Base-by-base conservation (phyloP, 2,113 vertebrate species). In the Grus americana region DNA sequence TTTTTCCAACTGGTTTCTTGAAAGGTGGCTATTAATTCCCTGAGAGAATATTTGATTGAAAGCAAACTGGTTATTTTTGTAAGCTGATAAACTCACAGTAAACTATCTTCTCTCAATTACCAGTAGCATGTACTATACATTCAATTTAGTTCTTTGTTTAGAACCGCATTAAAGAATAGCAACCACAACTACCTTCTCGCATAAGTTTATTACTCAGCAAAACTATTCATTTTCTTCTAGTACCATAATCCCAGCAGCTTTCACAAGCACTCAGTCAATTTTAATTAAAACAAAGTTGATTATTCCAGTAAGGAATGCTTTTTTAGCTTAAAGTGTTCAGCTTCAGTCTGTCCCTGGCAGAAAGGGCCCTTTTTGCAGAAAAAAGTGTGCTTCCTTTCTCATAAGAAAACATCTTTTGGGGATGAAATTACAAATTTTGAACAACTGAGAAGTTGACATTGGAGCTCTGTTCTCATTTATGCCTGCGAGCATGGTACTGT, bases 11-110 rank as follows among this genome's bases (percentile, higher is more conserved):
- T 55, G 70, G 47, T n/a, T 88, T 96, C 95, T 96, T 96, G 97
- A 96, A 97, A 98, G 97, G 95, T 96, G 93, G 95, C 94, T 98
- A 98, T 98, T 98, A 98, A 98, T 98, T 98, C 95, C 96, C 93
- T 98, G 97, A 96, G 95, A 98, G 93, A 83, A 93, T 74, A 96
- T 94, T 97, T 97, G 98, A 98, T 98, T 96, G 98, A 98, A 98
- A 97, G 95, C 95, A 98, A 98, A 98, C 86, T 97, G 88, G 94
- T 97, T 90, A 70, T 97, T 98, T 98, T 98, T 97, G 86, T 96
- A 90, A 97, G 95, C 92, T 98, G 97, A 98, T 98, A 98, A 98
- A 98, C 92, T 98, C 97, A 89, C 90, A 95, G 95, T 71, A 72
- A 98, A 97, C 97, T 97, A 59, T 95, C 95, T 98, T 95, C 95